Evolutionary conservation across 2,797 vertebrate species (phyloP), one percentile per base, ranked within the genome.

Genomic region (Periophthalmus magnuspinnatus): DNA sequence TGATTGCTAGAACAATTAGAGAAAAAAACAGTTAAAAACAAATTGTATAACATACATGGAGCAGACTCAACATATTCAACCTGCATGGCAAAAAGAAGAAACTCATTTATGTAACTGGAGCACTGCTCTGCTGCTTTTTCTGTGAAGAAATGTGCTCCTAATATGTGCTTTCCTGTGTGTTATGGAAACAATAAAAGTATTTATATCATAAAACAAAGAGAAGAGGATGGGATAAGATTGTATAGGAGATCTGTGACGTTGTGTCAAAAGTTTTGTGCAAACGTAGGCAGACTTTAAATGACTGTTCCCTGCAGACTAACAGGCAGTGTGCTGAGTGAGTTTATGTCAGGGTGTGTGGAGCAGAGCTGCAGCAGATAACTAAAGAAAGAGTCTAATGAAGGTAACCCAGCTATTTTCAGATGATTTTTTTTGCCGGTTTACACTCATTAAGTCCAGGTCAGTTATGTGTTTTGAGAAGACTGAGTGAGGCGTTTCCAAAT

Each of bases 231-330:
- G 24, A 57, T 32, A 59, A 59, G 17, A 59, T n/a, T 59, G 57
- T 59, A 36, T 13, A 36, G 1, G 7, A 34, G 57, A 59, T 33
- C 57, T 33, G 57, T 59, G 57, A 34, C 9, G 14, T 21, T 34
- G 21, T 10, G 22, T 69, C 21, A 57, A 45, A 72, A 54, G 52
- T 67, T 65, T 21, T 48, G 58, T 45, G 41, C 62, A 69, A 68
- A 70, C 64, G 71, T 65, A 71, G 19, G 69, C 41, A 63, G 71
- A 72, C 69, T 70, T 50, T 55, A 45, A 70, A 75, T 71, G 67
- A 77, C 71, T 5, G 11, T 36, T 33, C 36, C 1, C 71, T 67
- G 61, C 71, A 14, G 65, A 63, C 38, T 50, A 70, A 48, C 54
- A 56, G 68, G 11, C 63, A n/a, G 22, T 69, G 63, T 66, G 72